Base-by-base conservation (phyloP, 2,888 invertebrate species). In the Crematogaster levior region DNA sequence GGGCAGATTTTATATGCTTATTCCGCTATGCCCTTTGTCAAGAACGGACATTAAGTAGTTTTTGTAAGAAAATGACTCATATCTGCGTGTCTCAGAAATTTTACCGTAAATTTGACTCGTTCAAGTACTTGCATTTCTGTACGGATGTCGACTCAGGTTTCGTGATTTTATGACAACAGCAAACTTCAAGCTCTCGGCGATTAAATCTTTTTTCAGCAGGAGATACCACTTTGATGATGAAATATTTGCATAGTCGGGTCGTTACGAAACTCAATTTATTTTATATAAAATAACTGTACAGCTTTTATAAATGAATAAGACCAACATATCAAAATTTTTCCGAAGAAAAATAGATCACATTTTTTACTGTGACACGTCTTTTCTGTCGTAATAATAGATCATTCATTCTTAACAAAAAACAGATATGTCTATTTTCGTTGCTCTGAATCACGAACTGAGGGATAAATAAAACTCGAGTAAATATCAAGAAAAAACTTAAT, bases 1-100 rank as follows among this genome's bases (percentile, higher is more conserved):
- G n/a, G n/a, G n/a, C n/a, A n/a, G n/a, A n/a, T n/a, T n/a, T n/a
- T n/a, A n/a, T n/a, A n/a, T n/a, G n/a, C n/a, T n/a, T n/a, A n/a
- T n/a, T n/a, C n/a, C n/a, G n/a, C n/a, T n/a, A n/a, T n/a, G n/a
- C n/a, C n/a, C n/a, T n/a, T n/a, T n/a, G n/a, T n/a, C n/a, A n/a
- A 37, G 77, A 1, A 53, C 21, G 66, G 21, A 60, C 30, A 10
- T 77, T 53, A 77, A 6, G 53, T 6, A 37, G 18, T 53, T 43
- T 72, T 85, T 53, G 40, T 21, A 65, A 58, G 70, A 72, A 81
- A 84, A 72, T 81, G 60, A 72, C 43, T 70, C 81, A 72, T 66
- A 66, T 73, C 61, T 53, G 60, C 24, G 37, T 48, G n/a, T 65
- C 24, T 21, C 53, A 73, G 73, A 85, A 79, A 84, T 84, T 58